These are phyloP conservation scores for Julus scanicus DNA, from an alignment of 2,888 invertebrate species.

Conservation along the genomic window DNA sequence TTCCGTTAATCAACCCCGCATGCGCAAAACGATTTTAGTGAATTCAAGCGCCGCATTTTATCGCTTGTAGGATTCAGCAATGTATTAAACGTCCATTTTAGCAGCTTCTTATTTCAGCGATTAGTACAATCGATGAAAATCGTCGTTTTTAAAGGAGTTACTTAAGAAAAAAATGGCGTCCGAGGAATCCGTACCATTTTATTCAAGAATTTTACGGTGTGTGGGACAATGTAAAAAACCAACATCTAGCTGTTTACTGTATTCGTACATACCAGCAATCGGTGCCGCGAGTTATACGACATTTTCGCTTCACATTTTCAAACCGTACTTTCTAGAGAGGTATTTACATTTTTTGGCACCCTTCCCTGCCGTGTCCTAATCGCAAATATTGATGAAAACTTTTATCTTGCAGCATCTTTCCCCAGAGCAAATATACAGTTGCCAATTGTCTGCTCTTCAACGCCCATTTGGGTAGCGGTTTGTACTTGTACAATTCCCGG, in stretches of 20 bases:
- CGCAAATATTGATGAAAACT: background rate
- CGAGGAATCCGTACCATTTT: background rate
- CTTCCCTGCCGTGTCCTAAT: too few relatives aligned
- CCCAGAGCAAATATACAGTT: conserved; percentile 56
- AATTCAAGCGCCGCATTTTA: too few relatives aligned
- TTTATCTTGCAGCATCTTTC: conserved; percentile 51
- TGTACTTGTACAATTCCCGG: conserved; percentile 66
- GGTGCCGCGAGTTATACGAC: conserved; percentile 82
- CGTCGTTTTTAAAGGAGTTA: background rate
- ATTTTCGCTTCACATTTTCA: conserved; percentile 85
- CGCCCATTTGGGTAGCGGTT: conserved; percentile 68
- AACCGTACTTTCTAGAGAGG: conserved; percentile 81
- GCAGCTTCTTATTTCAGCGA: background rate
- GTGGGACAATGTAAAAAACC: background rate
- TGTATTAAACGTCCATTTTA: background rate
- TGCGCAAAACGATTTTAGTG: background rate
- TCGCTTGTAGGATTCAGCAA: background rate
- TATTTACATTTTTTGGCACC: conserved; percentile 63
- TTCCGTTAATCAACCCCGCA: background rate
- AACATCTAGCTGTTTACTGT: conserved; percentile 53
- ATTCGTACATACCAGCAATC: conserved; percentile 56
- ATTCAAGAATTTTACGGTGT: background rate
- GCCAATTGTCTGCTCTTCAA: conserved; percentile 67
- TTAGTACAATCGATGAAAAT: background rate
- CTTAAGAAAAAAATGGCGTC: conserved; percentile 48